These are phyloP conservation scores for Pristionchus maxplancki DNA, from an alignment of 2,888 invertebrate species.

Conservation along the genomic window DNA sequence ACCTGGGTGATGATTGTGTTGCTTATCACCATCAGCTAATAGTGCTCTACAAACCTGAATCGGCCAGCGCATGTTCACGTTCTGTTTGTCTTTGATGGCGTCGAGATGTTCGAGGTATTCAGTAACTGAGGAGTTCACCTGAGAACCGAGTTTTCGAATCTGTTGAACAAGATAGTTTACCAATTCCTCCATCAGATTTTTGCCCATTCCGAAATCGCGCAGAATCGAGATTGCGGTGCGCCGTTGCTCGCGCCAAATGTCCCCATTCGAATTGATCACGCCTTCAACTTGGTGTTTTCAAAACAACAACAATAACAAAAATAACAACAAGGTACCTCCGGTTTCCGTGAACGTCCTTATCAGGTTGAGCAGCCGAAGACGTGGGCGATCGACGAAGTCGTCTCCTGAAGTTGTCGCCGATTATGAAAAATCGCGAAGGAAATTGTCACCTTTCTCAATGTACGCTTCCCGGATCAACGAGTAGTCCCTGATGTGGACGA, in stretches of 20 bases:
- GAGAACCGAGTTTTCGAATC: background rate
- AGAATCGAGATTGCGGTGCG: background rate
- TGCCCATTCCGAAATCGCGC: conserved; percentile 1
- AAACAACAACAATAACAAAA: background rate
- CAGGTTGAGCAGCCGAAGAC: background rate
- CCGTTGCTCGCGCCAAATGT: background rate
- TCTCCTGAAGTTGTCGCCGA: background rate
- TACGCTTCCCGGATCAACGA: background rate
- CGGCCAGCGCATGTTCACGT: conserved; percentile 17
- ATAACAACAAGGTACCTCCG: background rate
- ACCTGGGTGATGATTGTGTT: background rate
- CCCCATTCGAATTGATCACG: background rate
- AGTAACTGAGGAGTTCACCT: background rate
- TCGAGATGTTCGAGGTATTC: background rate
- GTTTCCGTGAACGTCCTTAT: background rate
- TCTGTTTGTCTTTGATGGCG: background rate
- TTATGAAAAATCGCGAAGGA: too few relatives aligned
- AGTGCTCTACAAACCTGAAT: background rate
- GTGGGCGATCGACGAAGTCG: background rate
- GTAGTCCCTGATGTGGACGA: background rate
- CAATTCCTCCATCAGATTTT: background rate
- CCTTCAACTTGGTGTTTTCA: background rate
- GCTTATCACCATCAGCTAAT: background rate
- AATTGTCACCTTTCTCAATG: background rate
- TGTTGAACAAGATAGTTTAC: background rate